Conservation (phyloP, 1,140 invertebrate genomes). For the Cardiocondyla obscurior region DNA sequence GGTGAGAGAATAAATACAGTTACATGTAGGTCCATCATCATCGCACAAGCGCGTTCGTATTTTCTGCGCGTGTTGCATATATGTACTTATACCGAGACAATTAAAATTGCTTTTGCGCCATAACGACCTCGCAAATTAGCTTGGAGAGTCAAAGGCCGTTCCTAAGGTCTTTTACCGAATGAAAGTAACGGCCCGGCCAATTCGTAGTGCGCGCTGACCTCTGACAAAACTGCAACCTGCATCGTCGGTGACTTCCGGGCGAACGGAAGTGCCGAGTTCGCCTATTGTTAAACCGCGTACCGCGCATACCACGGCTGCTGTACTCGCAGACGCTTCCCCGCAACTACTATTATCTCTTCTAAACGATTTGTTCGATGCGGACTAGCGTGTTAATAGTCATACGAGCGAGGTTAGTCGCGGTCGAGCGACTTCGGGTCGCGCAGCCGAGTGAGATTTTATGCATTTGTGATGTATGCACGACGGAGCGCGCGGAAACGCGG, state of each 20-base stretch:
- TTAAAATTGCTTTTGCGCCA: slow-evolving; percentile 37
- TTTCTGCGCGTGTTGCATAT: not conserved
- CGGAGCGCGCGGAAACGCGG: not conserved
- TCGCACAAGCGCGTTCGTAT: no score
- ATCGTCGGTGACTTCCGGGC: slow-evolving; percentile 15
- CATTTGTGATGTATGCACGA: slow-evolving; percentile 24
- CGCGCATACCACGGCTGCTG: slow-evolving; percentile 22
- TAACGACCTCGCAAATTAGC: slow-evolving; percentile 42
- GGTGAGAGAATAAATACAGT: not conserved
- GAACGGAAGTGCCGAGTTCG: slow-evolving; percentile 44
- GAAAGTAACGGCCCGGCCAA: slow-evolving; percentile 43
- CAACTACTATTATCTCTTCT: slow-evolving; percentile 59
- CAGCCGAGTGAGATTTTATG: slow-evolving; percentile 28
- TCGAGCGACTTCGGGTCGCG: slow-evolving; percentile 46
- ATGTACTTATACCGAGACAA: slow-evolving; percentile 22
- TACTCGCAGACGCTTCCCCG: slow-evolving; percentile 34
- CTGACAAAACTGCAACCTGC: slow-evolving; percentile 23
- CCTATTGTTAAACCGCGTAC: not conserved
- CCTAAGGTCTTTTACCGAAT: not conserved
- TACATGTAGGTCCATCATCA: not conserved
- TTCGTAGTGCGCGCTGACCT: slow-evolving; percentile 38
- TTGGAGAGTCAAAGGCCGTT: not conserved
- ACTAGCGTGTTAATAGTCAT: slow-evolving; percentile 45
- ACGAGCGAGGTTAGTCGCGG: slow-evolving; percentile 37
- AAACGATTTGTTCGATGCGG: slow-evolving; percentile 57